Base-by-base conservation (phyloP, 2,113 vertebrate genomes). In the Heliornis fulica region DNA sequence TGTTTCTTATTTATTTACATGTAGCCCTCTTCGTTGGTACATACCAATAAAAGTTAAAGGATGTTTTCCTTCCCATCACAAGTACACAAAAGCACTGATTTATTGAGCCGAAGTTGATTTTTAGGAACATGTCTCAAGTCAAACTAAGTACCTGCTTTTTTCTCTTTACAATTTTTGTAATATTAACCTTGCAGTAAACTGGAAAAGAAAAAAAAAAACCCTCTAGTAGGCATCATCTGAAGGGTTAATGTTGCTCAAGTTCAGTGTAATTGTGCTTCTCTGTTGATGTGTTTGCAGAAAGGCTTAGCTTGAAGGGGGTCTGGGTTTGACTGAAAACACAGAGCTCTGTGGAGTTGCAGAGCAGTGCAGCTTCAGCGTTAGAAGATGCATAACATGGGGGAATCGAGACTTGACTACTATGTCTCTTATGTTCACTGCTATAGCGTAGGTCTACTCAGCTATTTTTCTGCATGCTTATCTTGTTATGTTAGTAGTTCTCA, bases 391-490 rank as follows among this genome's bases (percentile, higher is more conserved):
- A 80, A 60, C 15, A 50, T 56, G 34, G 81, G 70, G 32, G 60
- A 46, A 9, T 71, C 40, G 10, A 46, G 20, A 10, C 92, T 97
- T 74, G 98, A 97, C 83, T 76, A 18, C 48, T 80, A 6, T 45
- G 43, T 96, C 65, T 97, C 97, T 82, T 94, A 60, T 8, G 74
- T 96, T 51, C 96, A 97, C 88, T 98, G 97, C 93, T 97, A 91
- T 90, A 97, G 95, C 4, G 74, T 97, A 97, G 78, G 95, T 98
- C 40, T 29, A 17, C 60, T 72, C 38, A 26, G 15, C 40, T 79
- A 9, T 65, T 63, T 70, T 89, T 28, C 50, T 77, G 43, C 83
- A 75, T 95, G 95, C 53, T 82, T 56, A 2, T 64, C 88, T 80
- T 46, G 53, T 25, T 40, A 5, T 72, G 83, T 72, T 36, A 53